A percentile compares a stretch with the other conserved stretches of the same genome.
phyloP scores from a whole-genome alignment of 2,888 invertebrate genomes.

The Temnothorax unifasciatus region DNA sequence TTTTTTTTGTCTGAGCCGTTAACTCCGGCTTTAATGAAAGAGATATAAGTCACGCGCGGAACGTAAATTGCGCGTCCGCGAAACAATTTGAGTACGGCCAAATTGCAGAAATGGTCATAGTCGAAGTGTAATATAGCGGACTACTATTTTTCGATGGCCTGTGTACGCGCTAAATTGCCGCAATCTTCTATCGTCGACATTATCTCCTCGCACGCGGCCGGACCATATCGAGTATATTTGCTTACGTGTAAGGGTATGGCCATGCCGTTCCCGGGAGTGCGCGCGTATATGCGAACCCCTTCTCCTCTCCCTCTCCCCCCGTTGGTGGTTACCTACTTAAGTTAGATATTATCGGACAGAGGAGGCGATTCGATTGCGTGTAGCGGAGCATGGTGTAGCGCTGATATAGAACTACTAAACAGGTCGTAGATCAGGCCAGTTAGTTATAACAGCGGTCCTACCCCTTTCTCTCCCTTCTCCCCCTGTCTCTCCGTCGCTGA shows the following conservation, averaged over 20 bases:
- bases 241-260: conserved; percentile 38
- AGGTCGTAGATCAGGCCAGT: conserved; percentile 85
- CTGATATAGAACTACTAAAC: conserved; percentile 86
- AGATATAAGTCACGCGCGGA: conserved; percentile 24
- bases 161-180: conserved; percentile 48
- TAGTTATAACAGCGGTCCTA: conserved; percentile 82
- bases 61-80: conserved; percentile 34
- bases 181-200: conserved; percentile 57
- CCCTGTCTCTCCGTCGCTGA: conserved; percentile 74
- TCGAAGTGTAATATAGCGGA: conserved; percentile 34
- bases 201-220: conserved; percentile 50
- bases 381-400: conserved; percentile 77
- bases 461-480: conserved; percentile 45
- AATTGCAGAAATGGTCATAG: conserved; percentile 43
- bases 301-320: not conserved
- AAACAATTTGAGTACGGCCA: conserved; percentile 47
- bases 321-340: conserved; percentile 72
- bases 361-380: conserved; percentile 78
- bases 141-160: conserved; percentile 35
- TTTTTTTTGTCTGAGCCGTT: conserved; percentile 4
- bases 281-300: not conserved
- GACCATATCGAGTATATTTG: conserved; percentile 68
- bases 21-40: conserved; percentile 32
- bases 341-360: conserved; percentile 76
- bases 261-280: conserved; percentile 16